Conservation (phyloP, 92 coral and sea anemone genomes). For the Desmophyllum pertusum region DNA sequence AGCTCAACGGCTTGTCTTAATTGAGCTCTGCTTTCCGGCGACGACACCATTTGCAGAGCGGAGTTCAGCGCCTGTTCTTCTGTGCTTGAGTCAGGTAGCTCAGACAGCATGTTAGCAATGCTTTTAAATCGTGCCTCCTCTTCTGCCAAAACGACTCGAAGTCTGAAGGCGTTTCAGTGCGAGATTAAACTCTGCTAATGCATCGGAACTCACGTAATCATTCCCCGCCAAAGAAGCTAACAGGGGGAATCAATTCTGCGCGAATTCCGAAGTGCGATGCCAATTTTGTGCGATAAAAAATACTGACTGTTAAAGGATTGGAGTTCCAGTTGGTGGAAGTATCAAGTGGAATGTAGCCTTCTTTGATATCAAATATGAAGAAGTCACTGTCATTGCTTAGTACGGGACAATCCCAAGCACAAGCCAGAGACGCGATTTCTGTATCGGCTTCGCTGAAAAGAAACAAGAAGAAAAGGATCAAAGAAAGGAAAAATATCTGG, state of each 20-base stretch:
- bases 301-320: conserved; percentile 41
- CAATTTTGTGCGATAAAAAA: conserved; percentile 60
- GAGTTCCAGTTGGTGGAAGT: conserved; percentile 48
- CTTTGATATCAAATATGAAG: conserved; percentile 76
- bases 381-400: conserved; percentile 91
- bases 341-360: conserved; percentile 89
- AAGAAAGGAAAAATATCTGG: no score
- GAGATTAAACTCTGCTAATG: conserved; percentile 56
- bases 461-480: neutral
- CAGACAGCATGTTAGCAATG: conserved; percentile 62
- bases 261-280: conserved; percentile 65
- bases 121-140: conserved; percentile 39
- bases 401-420: conserved; percentile 76
- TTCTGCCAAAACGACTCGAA: no score
- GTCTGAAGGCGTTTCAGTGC: conserved; percentile 47
- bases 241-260: conserved; percentile 62
- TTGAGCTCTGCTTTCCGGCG: neutral
- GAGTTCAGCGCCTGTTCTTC: conserved; percentile 52
- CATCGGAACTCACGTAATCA: conserved; percentile 67
- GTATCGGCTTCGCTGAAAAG: conserved; percentile 79
- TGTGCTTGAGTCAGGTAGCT: conserved; percentile 23
- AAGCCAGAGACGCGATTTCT: conserved; percentile 82
- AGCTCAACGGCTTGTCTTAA: conserved; percentile 44
- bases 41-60: conserved; percentile 37
- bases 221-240: conserved; percentile 88